Base-by-base conservation (phyloP, 1,140 invertebrate genomes). In the Triops cancriformis region DNA sequence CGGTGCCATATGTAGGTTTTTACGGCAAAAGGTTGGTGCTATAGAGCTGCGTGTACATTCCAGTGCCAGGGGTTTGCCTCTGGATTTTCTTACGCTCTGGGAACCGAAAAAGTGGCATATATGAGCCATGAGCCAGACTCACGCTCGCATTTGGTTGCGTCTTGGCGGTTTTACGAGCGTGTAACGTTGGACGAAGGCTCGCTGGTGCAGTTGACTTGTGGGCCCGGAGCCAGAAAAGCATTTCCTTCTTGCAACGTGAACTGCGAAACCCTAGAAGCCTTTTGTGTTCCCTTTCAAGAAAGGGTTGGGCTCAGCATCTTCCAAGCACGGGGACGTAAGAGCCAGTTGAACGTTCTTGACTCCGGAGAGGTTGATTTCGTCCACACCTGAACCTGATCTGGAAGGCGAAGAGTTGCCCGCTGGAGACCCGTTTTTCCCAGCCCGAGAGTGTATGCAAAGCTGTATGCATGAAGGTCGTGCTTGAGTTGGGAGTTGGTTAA, bases 101-200 rank as follows among this genome's bases (percentile, higher is more conserved):
- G 51, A 64, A 64, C 51, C 51, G 0, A 64, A 64, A 64, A 64
- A 64, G 51, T 64, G 51, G 51, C 51, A 64, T 23, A 64, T 64
- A 64, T 64, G 51, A 64, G 51, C 51, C 51, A 64, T 64, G 51
- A 64, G 51, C 51, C 51, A 64, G 51, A 64, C 51, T 64, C 51
- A 64, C 51, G 51, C 51, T 64, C 51, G 51, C 51, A 23, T 64
- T 64, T n/a, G 51, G 14, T 64, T 64, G 51, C 51, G n/a, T 64
- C 51, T 64, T 64, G 51, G 51, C 14, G 51, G 51, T 64, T 64
- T 64, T 64, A 64, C 18, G 51, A 64, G 51, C 51, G 51, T 64
- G 51, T 18, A 64, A 64, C 51, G n/a, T 64, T 18, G 51, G 51
- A 23, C 51, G 14, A 64, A n/a, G 51, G 51, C 51, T 64, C 51